Evolutionary conservation across 1,140 invertebrate genomes (phyloP).

Genomic region (Metaphire vulgaris): DNA sequence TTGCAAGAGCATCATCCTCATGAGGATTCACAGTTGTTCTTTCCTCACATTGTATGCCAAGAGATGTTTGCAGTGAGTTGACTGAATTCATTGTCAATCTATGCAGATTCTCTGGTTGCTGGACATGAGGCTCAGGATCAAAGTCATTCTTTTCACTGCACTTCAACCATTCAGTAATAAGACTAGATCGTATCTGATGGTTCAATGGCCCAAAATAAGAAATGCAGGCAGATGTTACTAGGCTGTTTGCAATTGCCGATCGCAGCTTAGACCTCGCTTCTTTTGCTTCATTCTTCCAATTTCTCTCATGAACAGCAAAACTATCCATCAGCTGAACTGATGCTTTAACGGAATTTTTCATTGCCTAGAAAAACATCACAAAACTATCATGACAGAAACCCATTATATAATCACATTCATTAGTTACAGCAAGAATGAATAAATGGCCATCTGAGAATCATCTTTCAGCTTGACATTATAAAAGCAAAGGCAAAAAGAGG

Average conservation of each 20-base stretch:
- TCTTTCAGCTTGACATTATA: no score
- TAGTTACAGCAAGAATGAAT: no score
- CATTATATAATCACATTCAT: no score
- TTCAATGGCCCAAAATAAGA: slow-evolving; percentile 48
- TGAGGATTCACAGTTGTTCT: background rate
- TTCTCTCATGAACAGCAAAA: background rate
- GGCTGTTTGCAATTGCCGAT: slow-evolving; percentile 11
- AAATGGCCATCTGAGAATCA: no score
- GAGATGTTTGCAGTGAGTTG: background rate
- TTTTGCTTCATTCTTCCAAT: background rate
- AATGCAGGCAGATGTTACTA: slow-evolving; percentile 42
- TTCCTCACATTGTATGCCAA: no score
- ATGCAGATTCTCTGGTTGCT: background rate
- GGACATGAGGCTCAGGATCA: background rate
- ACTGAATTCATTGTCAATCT: background rate
- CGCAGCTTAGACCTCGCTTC: background rate
- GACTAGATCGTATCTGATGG: slow-evolving; percentile 38
- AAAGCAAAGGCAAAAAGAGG: no score
- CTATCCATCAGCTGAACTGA: background rate
- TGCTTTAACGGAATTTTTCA: background rate
- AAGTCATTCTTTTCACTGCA: slow-evolving; percentile 39
- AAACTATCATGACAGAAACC: background rate
- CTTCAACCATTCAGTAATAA: slow-evolving; percentile 36
- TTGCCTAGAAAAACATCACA: background rate
- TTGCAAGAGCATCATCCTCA: background rate